Base-by-base conservation (phyloP, 1,140 invertebrate genomes). In the Drosophila grimshawi region DNA sequence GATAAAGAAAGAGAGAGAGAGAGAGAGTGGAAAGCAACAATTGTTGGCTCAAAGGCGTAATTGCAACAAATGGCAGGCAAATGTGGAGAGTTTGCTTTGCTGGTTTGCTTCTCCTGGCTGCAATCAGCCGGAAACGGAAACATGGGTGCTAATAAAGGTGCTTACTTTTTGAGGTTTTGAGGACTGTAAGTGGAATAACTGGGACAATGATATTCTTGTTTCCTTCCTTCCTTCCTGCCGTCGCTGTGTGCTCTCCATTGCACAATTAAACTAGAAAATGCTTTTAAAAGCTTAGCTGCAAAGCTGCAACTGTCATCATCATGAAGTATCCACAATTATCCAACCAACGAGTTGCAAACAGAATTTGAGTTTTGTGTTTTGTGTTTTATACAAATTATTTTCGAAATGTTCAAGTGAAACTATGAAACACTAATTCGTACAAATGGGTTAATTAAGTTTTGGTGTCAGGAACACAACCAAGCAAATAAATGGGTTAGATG, bases 31-130 rank as follows among this genome's bases (percentile, higher is more conserved):
- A 77, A 70, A 72, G 67, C 76, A 90, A 90, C 81, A 90, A 86
- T 90, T 90, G 86, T 86, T 90, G 81, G 81, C 86, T 86, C 88
- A 86, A 80, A 90, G 62, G 74, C 78, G 85, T 89, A 89, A 89
- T 89, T 89, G 81, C 85, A 90, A 90, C 80, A 89, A 89, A 89
- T 88, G 85, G 80, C 39, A 76, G 64, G 70, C 77, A 65, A 65
- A 64, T 5, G 19, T 27, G 19, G 27, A 37, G 33, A 52, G 57
- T 29, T 46, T 11, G 5, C 45, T 32, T 27, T 33, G 19, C 39
- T 11, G 19, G 6, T 29, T 72, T 78, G 65, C 68, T 70, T 19
- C 19, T 19, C 19, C 19, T 19, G 19, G 0, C 62, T 77, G 85
- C 85, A 88, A 89, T 88, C 85, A 83, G 80, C 59, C 78, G 73